phyloP scores from a whole-genome alignment of 2,113 vertebrate species.

The Neoarius graeffei region DNA sequence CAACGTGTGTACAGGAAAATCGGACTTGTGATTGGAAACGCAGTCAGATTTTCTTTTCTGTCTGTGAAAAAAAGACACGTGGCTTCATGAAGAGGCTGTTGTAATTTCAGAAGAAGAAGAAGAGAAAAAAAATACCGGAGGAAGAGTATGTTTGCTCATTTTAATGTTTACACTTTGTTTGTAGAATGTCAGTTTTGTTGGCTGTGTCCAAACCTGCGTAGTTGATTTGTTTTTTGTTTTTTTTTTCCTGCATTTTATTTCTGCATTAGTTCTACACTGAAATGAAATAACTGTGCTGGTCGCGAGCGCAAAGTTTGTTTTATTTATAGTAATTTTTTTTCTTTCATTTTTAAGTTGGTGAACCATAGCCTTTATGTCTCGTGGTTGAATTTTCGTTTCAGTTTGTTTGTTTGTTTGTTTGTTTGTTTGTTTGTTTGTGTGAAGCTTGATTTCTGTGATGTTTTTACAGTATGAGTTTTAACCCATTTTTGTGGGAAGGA shows the following conservation, averaged over 20 bases:
- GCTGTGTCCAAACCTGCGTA: constrained; percentile 76
- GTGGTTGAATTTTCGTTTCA: constrained; percentile 60
- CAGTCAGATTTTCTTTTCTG: constrained; percentile 68
- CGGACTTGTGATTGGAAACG: constrained; percentile 75
- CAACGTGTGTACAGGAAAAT: constrained; percentile 73
- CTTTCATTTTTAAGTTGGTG: constrained; percentile 69
- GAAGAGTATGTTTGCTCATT: constrained; percentile 68
- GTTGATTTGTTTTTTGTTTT: constrained; percentile 45
- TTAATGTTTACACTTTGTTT: constrained; percentile 83
- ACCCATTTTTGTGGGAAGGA: constrained; percentile 70
- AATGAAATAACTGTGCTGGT: constrained; percentile 79
- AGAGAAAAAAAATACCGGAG: constrained; percentile 56
- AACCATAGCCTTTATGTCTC: constrained; percentile 74
- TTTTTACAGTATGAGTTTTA: constrained; percentile 81
- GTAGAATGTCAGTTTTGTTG: constrained; percentile 73
- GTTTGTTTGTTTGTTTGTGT: constrained; percentile 59
- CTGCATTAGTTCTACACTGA: constrained; percentile 66
- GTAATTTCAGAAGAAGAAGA: constrained; percentile 71
- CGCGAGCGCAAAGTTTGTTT: constrained; percentile 81
- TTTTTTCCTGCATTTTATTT: constrained; percentile 52
- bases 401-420: constrained; percentile 49
- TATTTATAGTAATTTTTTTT: constrained; percentile 89
- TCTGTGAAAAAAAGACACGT: constrained; percentile 73
- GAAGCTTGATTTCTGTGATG: constrained; percentile 79
- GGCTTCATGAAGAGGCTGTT: constrained; percentile 73